Base-by-base conservation (phyloP, 2,888 invertebrate species). In the Oxyteleia sp. region DNA sequence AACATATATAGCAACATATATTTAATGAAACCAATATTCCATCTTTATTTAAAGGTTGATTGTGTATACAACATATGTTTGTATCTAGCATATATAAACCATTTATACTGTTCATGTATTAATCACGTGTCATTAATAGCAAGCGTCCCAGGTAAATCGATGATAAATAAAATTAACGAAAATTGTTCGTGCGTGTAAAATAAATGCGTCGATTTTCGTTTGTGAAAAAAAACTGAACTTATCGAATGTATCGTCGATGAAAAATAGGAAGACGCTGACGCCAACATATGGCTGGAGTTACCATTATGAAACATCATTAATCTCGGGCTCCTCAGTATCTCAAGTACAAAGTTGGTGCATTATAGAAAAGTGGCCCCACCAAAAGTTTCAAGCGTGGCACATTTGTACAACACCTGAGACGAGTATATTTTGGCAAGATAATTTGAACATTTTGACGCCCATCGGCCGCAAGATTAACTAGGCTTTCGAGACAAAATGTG, bases 271-370 rank as follows among this genome's bases (percentile, higher is more conserved):
- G 15, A 43, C 0, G 5, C 16, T 43, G 16, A 43, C 53, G 11
- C 26, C 38, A 51, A 32, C 51, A 43, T 71, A 45, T 59, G 49
- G 59, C 4, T 18, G n/a, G 10, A 55, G 29, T 47, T 38, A 55
- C 16, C 59, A 47, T 59, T 49, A 71, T 59, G 59, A 38, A 57
- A 23, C 57, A n/a, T 71, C 69, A 71, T 71, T 59, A 71, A 71
- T 71, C 71, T 71, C 49, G 26, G n/a, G 2, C 13, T 49, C 38
- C 20, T 23, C 7, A 20, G 51, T 45, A 55, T 55, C 69, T 59
- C 7, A 18, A 49, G 41, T 49, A 71, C 23, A 71, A 59, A 57
- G 26, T 71, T 38, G 59, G 47, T 59, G 49, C 71, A 49, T 71
- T 59, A 32, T 51, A 69, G 15, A 16, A 69, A 55, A 57, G 26